Evolutionary conservation across 2,113 vertebrate genomes (phyloP), one percentile per base, ranked within the genome.

Genomic region (Ceuthmochares aereus): DNA sequence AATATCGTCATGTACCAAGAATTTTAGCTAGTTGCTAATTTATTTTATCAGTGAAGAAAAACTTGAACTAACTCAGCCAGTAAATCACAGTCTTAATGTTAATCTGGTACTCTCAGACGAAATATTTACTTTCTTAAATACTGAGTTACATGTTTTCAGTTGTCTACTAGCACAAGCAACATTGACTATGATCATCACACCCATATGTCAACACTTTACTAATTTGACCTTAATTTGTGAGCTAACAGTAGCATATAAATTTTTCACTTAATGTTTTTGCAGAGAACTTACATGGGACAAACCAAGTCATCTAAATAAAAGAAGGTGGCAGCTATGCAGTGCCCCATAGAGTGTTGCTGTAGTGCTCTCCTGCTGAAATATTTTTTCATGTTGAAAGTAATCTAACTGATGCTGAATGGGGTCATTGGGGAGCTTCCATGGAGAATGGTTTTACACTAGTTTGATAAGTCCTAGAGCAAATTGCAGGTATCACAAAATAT

Each of bases 381-480:
- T 68, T 89, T 86, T 59, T 40, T 36, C 6, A 58, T 26, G 49
- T 72, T 2, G 0, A 56, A 82, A 84, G 16, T 40, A 67, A 94
- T 95, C 60, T 64, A 67, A 49, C 26, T 79, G 56, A 90, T n/a
- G 29, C n/a, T 93, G 56, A 93, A 43, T 40, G 84, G 40, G n/a
- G 32, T 72, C 18, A 4, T 2, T 22, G 23, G n/a, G 20, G 13
- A 87, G 12, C 19, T 37, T 84, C 67, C 12, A 40, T 11, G 22
- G 34, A 59, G 19, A 59, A 7, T 11, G 5, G 10, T 21, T 94
- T 34, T 10, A 32, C 15, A 13, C 22, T 21, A 25, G 36, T 64
- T 92, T 90, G 49, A 59, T 67, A 16, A 17, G 54, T 66, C 27
- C 80, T 68, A 54, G 21, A 70, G 56, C 4, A 87, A 95, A 86